Percentiles rank a stretch among this genome's conserved stretches.
Conservation (phyloP, 2,113 vertebrate species). For the Rhegmatorhina hoffmannsi region DNA sequence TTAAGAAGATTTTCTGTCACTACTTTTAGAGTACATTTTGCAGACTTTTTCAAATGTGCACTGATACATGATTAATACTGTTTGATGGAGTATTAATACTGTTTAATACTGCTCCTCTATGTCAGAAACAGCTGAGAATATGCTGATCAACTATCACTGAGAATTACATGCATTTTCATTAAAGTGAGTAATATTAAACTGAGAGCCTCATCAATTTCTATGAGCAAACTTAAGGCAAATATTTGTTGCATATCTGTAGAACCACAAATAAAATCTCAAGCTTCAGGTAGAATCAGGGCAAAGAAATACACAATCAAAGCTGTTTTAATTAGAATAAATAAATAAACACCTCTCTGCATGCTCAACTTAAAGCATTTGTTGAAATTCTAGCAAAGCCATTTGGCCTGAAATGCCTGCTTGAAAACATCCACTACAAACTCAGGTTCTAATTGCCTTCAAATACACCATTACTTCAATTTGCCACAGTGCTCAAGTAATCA, state of each 20-base stretch:
- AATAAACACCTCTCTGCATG: background rate
- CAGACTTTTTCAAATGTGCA: background rate
- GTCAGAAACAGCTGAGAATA: background rate
- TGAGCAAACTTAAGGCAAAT: background rate
- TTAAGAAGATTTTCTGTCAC: background rate
- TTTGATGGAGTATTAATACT: background rate
- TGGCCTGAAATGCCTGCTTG: background rate
- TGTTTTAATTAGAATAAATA: background rate
- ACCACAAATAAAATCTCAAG: background rate
- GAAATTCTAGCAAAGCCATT: background rate
- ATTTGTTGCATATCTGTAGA: background rate
- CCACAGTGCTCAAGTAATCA: background rate
- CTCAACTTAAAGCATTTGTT: background rate
- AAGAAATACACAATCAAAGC: background rate
- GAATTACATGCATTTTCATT: background rate
- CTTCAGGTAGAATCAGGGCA: background rate
- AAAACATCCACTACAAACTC: background rate
- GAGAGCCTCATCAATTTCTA: background rate
- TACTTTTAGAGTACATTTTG: background rate
- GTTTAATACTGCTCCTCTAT: background rate
- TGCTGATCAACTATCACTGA: background rate
- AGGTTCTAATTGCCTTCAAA: background rate
- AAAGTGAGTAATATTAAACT: background rate
- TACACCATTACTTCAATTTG: background rate
- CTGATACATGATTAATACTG: background rate